Conservation (phyloP, 2,888 invertebrate genomes). For the Zaprionus obscuricornis region DNA sequence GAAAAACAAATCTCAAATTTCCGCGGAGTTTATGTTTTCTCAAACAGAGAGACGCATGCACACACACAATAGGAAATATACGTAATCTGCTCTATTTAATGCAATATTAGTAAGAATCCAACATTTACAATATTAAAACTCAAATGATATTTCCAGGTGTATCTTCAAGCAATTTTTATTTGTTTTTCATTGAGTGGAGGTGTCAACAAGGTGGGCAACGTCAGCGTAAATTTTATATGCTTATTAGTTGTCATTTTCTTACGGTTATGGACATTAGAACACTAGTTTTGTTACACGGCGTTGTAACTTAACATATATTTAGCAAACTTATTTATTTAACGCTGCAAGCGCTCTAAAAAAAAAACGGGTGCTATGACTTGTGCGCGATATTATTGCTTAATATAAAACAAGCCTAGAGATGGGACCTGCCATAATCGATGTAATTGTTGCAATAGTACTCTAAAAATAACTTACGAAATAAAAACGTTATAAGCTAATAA, state of each 20-base stretch:
- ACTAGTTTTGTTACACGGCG: slow-evolving; percentile 61
- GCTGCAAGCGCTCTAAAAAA: slow-evolving; percentile 47
- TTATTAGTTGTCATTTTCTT: slow-evolving; percentile 49
- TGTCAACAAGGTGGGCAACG: slow-evolving; percentile 35
- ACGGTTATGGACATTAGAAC: slow-evolving; percentile 83
- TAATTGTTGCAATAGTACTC: too few relatives aligned
- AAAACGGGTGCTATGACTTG: slow-evolving; percentile 60
- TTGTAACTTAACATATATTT: slow-evolving; percentile 47
- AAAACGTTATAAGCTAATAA: too few relatives aligned
- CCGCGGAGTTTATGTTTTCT: slow-evolving; percentile 62
- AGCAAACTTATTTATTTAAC: slow-evolving; percentile 34
- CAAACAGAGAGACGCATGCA: slow-evolving; percentile 29
- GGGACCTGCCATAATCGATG: too few relatives aligned
- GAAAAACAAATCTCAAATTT: slow-evolving; percentile 65
- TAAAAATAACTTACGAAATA: too few relatives aligned
- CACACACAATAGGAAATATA: not conserved
- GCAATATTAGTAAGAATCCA: not conserved
- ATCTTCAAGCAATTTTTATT: slow-evolving; percentile 43
- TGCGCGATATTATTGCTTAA: slow-evolving; percentile 55
- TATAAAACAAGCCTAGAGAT: not conserved
- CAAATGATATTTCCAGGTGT: slow-evolving; percentile 45
- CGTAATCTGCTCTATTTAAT: not conserved
- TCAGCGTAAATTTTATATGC: slow-evolving; percentile 1
- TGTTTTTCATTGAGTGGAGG: slow-evolving; percentile 61
- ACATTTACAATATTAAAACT: slow-evolving; percentile 35